Conservation (phyloP, 2,113 vertebrate genomes). For the Odontesthes bonariensis region DNA sequence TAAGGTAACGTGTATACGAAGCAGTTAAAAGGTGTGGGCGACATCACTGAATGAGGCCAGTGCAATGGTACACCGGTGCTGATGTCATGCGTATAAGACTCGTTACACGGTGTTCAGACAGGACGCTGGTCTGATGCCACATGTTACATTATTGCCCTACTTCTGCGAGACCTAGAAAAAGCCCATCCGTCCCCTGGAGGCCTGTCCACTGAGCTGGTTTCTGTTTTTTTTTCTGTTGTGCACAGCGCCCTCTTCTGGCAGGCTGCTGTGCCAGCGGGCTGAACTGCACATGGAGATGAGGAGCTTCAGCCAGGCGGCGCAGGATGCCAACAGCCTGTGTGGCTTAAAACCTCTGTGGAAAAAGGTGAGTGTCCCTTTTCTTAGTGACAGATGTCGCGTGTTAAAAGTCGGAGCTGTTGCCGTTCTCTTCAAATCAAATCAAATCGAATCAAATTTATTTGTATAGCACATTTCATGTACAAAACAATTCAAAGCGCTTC, state of each 20-base stretch:
- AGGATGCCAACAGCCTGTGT: conserved; percentile 84
- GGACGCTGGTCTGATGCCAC: conserved; percentile 32
- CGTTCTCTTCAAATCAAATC: no score
- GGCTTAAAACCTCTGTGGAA: conserved; percentile 84
- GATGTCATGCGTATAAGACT: not conserved
- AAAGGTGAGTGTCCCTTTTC: conserved; percentile 82
- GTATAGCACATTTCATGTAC: no score
- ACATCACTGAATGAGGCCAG: no score
- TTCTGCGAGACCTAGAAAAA: conserved; percentile 57
- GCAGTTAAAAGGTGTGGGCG: no score
- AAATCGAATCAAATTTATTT: no score
- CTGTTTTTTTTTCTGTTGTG: conserved; percentile 13
- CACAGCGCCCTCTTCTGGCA: conserved; percentile 86
- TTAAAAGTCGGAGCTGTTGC: no score
- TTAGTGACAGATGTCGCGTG: no score
- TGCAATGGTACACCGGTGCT: no score
- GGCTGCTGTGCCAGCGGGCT: conserved; percentile 84
- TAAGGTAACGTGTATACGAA: no score
- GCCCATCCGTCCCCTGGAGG: not conserved
- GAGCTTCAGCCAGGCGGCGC: conserved; percentile 87
- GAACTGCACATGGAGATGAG: conserved; percentile 87
- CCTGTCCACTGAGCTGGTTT: conserved; percentile 26
- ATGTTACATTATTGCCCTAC: conserved; percentile 55
- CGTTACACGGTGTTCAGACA: not conserved
- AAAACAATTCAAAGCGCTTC: no score